Evolutionary conservation across 2,113 vertebrate genomes (phyloP), one percentile per base, ranked within the genome.

Genomic region (Passer montanus): DNA sequence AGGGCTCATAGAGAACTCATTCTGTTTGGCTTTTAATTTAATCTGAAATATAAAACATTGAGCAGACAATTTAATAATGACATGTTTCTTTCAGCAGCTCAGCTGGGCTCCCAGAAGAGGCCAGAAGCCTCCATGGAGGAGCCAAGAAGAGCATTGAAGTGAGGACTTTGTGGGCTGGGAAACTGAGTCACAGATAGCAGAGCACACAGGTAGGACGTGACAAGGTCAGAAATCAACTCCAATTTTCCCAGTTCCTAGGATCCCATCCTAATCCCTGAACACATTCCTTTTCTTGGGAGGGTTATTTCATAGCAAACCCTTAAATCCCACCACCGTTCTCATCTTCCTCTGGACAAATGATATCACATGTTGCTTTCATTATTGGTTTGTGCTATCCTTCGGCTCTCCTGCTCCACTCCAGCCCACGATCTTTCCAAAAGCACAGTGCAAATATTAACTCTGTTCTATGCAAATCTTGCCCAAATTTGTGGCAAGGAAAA

Each of bases 241-340:
- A 7, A 2, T 89, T 91, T 94, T 75, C 52, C 31, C 52, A 84
- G 24, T 75, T 78, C 43, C 26, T 70, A 41, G 39, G 33, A 67
- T 27, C 47, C 43, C 6, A 3, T 60, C 47, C 77, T 68, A 72
- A 91, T 64, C 58, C 84, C 53, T 47, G 49, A 81, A 72, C 46
- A 56, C 78, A 90, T 84, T 95, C 78, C n/a, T 83, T 56, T 91
- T 35, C 53, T 82, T 91, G 81, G n/a, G 89, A 93, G 78, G 80
- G 70, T 62, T 73, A 44, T 89, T 94, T 72, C 41, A 69, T 44
- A 68, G 78, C 1, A 33, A 89, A 53, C 52, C 3, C 0, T 82
- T 68, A 75, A 96, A 95, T 67, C 89, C 69, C 81, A 72, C 43
- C 41, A 37, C 39, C 0, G 0, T 72, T 95, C 84, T 91, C 81